Conservation (phyloP, 37 sponge, comb jelly and placozoan species). For the Mnemiopsis leidyi region DNA sequence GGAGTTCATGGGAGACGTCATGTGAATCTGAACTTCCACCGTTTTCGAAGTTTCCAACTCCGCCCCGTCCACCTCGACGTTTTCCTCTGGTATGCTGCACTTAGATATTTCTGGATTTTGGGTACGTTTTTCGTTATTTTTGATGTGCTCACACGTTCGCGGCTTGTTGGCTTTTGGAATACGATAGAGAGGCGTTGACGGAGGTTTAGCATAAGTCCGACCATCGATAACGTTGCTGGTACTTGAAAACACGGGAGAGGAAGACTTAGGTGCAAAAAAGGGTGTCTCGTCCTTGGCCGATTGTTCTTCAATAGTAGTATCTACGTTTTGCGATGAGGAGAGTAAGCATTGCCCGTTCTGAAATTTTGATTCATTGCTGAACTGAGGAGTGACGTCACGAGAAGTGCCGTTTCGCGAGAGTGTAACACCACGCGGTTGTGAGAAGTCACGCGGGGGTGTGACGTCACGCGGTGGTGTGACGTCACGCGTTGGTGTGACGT, state of each 20-base stretch:
- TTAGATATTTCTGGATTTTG: neutral
- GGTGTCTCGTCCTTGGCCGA: neutral
- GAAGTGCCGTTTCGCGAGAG: no score
- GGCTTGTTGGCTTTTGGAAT: neutral
- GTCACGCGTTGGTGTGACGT: neutral
- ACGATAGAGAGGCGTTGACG: conserved; percentile 1
- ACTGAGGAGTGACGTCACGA: no score
- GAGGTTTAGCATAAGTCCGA: conserved; percentile 40
- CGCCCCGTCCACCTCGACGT: neutral
- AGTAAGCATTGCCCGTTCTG: no score
- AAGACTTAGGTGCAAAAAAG: neutral
- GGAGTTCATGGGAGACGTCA: neutral
- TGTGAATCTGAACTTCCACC: neutral
- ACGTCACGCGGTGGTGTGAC: neutral
- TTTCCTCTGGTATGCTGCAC: neutral
- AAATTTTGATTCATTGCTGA: no score
- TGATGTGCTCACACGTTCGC: no score
- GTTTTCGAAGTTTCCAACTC: neutral
- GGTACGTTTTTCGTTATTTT: neutral
- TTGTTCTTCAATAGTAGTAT: no score
- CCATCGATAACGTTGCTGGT: neutral
- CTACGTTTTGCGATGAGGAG: no score
- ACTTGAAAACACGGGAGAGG: conserved; percentile 14
- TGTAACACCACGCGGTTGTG: neutral
- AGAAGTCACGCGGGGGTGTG: neutral